Percentiles rank a stretch among this genome's conserved stretches.
Conservation (phyloP, 2,888 invertebrate genomes). For the Blomia tropicalis region DNA sequence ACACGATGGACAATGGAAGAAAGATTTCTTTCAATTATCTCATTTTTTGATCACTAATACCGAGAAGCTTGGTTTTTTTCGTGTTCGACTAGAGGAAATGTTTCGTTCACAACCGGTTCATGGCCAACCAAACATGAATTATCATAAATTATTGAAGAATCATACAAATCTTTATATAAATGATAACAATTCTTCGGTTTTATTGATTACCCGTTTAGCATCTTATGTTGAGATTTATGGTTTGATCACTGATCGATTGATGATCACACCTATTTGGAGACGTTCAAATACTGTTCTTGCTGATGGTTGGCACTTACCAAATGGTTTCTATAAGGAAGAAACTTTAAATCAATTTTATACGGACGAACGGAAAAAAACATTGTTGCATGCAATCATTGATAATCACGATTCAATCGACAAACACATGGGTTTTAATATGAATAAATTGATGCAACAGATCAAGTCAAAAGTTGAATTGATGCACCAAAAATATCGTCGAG, state of each 20-base stretch:
- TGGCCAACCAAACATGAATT: background rate
- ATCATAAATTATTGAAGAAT: background rate
- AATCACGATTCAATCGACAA: background rate
- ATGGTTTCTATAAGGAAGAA: background rate
- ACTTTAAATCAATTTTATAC: background rate
- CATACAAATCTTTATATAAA: background rate
- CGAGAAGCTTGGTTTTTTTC: background rate
- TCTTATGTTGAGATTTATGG: constrained; percentile 5
- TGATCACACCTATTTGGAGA: constrained; percentile 1
- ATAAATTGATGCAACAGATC: constrained; percentile 4
- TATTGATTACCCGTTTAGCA: background rate
- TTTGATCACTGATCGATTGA: background rate
- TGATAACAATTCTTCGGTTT: constrained; percentile 1
- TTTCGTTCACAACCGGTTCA: background rate
- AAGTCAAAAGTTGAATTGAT: background rate
- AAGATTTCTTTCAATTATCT: background rate
- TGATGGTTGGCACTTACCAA: background rate
- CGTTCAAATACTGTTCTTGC: background rate
- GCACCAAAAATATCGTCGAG: background rate
- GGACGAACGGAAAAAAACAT: background rate
- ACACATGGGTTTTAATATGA: constrained; percentile 8
- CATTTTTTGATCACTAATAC: background rate
- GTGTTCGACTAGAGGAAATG: background rate
- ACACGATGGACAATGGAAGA: background rate
- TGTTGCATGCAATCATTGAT: background rate